Evolutionary conservation across 2,888 invertebrate species (phyloP).

Genomic region (Blastobasis lacticolella): DNA sequence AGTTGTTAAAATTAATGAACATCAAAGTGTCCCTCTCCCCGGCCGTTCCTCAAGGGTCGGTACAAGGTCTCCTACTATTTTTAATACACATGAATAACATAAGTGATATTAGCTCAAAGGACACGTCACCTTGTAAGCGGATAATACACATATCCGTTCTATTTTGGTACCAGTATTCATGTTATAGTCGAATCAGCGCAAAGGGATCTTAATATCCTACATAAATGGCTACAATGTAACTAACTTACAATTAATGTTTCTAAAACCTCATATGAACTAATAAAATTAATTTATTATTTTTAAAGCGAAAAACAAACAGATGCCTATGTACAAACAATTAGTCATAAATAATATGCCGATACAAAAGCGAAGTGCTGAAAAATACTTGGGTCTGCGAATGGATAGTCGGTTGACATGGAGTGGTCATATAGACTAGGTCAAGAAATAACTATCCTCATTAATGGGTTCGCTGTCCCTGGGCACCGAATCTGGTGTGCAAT

Average conservation of each 20-base stretch:
- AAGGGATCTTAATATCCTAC: slow-evolving; percentile 6
- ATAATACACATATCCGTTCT: not conserved
- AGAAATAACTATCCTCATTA: not conserved
- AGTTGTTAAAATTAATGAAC: too few relatives aligned
- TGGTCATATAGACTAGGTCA: not conserved
- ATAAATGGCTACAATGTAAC: slow-evolving; percentile 6
- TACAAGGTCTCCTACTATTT: not conserved
- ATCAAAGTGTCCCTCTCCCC: too few relatives aligned
- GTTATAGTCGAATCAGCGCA: slow-evolving; percentile 2
- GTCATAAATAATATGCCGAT: not conserved
- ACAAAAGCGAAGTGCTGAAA: not conserved
- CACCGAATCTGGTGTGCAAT: too few relatives aligned
- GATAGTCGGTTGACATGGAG: slow-evolving; percentile 1
- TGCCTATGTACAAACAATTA: not conserved
- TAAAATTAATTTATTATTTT: too few relatives aligned
- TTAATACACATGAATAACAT: slow-evolving; percentile 1
- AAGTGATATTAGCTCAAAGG: not conserved
- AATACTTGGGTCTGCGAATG: not conserved
- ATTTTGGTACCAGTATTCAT: slow-evolving; percentile 2
- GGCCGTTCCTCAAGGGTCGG: not conserved
- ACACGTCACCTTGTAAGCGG: slow-evolving; percentile 5
- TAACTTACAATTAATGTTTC: slow-evolving; percentile 7
- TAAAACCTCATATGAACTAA: slow-evolving; percentile 8
- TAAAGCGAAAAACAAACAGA: slow-evolving; percentile 7
- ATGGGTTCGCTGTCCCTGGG: not conserved